phyloP scores from a whole-genome alignment of 2,797 vertebrate genomes.

The Hoplostethus mediterraneus region DNA sequence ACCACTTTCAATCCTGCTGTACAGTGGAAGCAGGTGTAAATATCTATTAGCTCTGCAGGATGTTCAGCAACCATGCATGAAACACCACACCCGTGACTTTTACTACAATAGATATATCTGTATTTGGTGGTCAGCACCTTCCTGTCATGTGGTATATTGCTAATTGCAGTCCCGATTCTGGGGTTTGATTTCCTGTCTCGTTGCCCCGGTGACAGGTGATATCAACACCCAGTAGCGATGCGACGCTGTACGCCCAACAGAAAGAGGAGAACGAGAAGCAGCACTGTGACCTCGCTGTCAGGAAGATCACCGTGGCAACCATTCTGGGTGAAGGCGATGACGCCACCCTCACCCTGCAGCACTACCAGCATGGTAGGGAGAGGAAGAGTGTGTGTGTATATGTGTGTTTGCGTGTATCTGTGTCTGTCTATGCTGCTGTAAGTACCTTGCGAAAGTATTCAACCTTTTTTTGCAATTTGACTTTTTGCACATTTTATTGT shows the following conservation, averaged over 20 bases:
- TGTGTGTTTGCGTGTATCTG: not conserved
- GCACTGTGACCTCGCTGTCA: constrained; percentile 78
- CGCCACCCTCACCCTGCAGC: constrained; percentile 72
- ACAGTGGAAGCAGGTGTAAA: not conserved
- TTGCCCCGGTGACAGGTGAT: constrained; percentile 74
- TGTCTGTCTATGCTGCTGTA: not conserved
- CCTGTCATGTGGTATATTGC: not conserved
- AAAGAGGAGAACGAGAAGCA: constrained; percentile 77
- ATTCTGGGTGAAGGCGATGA: constrained; percentile 76
- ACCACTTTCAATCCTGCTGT: not conserved
- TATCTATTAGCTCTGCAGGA: not conserved
- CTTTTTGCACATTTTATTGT: too few relatives aligned
- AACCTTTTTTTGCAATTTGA: too few relatives aligned
- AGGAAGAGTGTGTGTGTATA: constrained; percentile 19
- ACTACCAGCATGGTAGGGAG: constrained; percentile 77
- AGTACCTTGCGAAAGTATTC: too few relatives aligned
- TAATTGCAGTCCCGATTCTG: not conserved
- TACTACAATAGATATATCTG: not conserved
- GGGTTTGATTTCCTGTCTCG: constrained; percentile 5
- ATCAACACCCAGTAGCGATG: constrained; percentile 78
- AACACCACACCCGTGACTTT: too few relatives aligned
- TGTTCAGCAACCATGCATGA: too few relatives aligned
- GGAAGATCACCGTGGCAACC: constrained; percentile 81
- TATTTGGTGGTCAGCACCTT: not conserved
- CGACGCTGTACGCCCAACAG: constrained; percentile 80